These are phyloP conservation scores for Theropithecus gelada DNA, from an alignment of 2,113 vertebrate genomes.

Conservation along the genomic window DNA sequence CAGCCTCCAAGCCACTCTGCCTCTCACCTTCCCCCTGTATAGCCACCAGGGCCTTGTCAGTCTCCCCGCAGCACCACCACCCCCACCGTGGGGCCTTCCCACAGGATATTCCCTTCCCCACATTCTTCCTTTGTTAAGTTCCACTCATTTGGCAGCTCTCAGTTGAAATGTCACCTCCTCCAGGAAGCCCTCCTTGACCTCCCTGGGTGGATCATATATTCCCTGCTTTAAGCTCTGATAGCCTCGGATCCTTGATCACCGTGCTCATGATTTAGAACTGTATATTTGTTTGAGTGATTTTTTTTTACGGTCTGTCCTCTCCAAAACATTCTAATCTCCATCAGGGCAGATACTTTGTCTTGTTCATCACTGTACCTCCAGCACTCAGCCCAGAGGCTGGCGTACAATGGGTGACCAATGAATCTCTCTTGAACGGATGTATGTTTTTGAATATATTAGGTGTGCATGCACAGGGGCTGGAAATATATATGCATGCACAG, in stretches of 20 bases:
- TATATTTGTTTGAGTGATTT: background rate
- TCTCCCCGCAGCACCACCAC: background rate
- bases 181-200: constrained; percentile 12
- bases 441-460: too few relatives aligned
- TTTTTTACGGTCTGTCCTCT: background rate
- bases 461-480: too few relatives aligned
- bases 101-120: background rate
- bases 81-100: background rate
- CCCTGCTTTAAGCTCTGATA: background rate
- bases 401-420: background rate
- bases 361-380: background rate
- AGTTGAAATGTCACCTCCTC: background rate
- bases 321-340: background rate
- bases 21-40: background rate
- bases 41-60: background rate
- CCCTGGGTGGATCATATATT: background rate
- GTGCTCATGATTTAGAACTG: background rate
- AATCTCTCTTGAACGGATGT: background rate
- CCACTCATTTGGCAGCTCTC: background rate
- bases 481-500: too few relatives aligned
- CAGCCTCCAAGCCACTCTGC: background rate
- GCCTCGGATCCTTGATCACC: background rate
- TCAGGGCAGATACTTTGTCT: background rate
- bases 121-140: background rate
- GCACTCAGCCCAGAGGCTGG: background rate